Base-by-base conservation (phyloP, 35 echinoderm and acorn worm species). In the Anneissia japonica region DNA sequence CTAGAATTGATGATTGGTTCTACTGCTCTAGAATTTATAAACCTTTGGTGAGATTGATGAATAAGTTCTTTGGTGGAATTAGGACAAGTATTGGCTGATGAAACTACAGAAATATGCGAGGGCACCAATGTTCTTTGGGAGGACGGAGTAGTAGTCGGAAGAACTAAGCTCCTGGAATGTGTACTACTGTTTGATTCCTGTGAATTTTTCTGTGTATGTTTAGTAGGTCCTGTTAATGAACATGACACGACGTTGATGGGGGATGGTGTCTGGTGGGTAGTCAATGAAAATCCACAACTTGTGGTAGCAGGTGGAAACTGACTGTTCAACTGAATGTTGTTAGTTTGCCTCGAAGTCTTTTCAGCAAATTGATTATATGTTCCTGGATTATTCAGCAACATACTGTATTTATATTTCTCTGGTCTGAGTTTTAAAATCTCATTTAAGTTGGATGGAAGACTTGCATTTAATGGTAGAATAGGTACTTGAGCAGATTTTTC, bases 331-430 rank as follows among this genome's bases (percentile, higher is more conserved):
- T 35, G 36, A 31, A 77, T 17, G 76, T 31, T 37, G 36, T 35
- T 77, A 11, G 6, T 77, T 34, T 77, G 76, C 33, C 36, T 4
- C 14, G 32, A 4, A 1, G 32, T 77, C 23, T 77, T 6, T 14
- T 37, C 76, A 3, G 32, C 36, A 77, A 77, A 32, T 32, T 34
- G 36, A 34, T 34, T 64, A 64, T 64, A 64, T 64, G 51, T 38
- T 39, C 35, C 79, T 14, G 79, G 79, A 81, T 87, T 91, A 74
- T 97, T 97, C 81, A 87, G 90, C 11, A 99, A 74, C 73, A 99
- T 90, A 77, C 96, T 99, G 80, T 99, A 99, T 38, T 99, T 99
- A 74, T 99, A 99, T 74, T 89, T 88, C 43, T 90, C 91, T 16
- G 89, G 84, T 77, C 93, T 93, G 17, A 92, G 38, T 81, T 39